Evolutionary conservation across 2,113 vertebrate genomes (phyloP), one percentile per base, ranked within the genome.

Genomic region (Hippolais icterina): DNA sequence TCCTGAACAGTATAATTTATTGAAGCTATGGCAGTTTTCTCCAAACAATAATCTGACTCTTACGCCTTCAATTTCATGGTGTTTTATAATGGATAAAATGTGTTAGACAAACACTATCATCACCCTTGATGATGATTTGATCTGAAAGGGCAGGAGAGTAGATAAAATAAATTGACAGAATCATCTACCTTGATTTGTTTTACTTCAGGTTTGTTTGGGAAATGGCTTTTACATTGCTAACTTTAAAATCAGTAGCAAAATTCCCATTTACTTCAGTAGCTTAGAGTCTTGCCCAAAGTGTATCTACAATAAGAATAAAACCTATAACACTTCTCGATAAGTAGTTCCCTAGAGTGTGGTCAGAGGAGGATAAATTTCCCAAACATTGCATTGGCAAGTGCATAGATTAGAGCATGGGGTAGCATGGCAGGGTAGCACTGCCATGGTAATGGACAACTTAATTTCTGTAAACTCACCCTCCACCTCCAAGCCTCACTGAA

Each of bases 361-460:
- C 29, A 75, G 24, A 71, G 10, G 7, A 71, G 28, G 25, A 80
- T 10, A 12, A 91, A 37, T 64, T 64, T 82, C 12, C 31, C 33
- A 16, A 63, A 46, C 5, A 5, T 10, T 65, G 9, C 4, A 1
- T 8, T 84, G 27, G 19, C 18, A 69, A 44, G 11, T 44, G 12
- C 25, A 37, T 3, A 68, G 37, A 71, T 6, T n/a, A 82, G 5
- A 76, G 8, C 9, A 29, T 4, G 20, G 39, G 5, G 7, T 4
- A 50, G 29, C 31, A 16, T 13, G 7, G 20, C 35, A 81, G 8
- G 3, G 70, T 0, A 0, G 21, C 3, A 4, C 4, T 54, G 39
- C 0, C n/a, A n/a, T 70, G 35, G 5, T 35, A 28, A 63, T 1
- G 3, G 17, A 31, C 5, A 42, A 4, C 25, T 35, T 27, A 46